Evolutionary conservation across 2,113 vertebrate species (phyloP).

Genomic region (Oncorhynchus nerka): DNA sequence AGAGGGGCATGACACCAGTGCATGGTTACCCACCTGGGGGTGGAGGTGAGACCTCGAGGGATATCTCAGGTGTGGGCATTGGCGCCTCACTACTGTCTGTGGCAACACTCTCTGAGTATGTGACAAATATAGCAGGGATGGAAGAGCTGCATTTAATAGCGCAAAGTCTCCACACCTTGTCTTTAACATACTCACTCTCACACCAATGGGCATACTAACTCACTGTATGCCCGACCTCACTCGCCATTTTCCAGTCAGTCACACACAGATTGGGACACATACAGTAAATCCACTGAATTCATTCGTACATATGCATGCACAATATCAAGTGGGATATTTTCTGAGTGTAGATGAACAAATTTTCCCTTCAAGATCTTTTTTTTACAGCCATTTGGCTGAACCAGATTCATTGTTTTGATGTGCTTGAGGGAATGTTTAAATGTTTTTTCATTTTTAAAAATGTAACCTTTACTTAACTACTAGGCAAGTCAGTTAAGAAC

Average conservation of each 20-base stretch:
- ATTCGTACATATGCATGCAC: not conserved
- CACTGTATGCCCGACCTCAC: not conserved
- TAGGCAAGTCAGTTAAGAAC: no score
- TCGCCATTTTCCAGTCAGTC: conserved; percentile 9
- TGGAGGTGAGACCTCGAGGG: conserved; percentile 68
- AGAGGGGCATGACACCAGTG: not conserved
- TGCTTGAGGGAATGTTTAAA: not conserved
- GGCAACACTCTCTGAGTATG: conserved; percentile 75
- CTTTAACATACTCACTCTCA: conserved; percentile 20
- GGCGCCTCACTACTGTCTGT: conserved; percentile 64
- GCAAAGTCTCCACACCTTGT: conserved; percentile 59
- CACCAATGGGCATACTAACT: conserved; percentile 2
- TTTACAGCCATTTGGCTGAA: not conserved
- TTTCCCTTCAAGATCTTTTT: not conserved
- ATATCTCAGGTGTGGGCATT: conserved; percentile 66
- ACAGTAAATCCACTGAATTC: not conserved
- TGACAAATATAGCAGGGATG: conserved; percentile 75
- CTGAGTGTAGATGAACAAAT: not conserved
- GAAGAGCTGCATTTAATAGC: conserved; percentile 64
- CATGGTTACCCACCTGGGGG: conserved; percentile 73
- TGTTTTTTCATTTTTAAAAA: no score
- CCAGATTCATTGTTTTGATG: not conserved
- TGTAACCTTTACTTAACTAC: no score
- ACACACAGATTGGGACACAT: conserved; percentile 10
- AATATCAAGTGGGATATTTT: not conserved